phyloP scores from a whole-genome alignment of 2,797 vertebrate species.

The Halcyon badia region DNA sequence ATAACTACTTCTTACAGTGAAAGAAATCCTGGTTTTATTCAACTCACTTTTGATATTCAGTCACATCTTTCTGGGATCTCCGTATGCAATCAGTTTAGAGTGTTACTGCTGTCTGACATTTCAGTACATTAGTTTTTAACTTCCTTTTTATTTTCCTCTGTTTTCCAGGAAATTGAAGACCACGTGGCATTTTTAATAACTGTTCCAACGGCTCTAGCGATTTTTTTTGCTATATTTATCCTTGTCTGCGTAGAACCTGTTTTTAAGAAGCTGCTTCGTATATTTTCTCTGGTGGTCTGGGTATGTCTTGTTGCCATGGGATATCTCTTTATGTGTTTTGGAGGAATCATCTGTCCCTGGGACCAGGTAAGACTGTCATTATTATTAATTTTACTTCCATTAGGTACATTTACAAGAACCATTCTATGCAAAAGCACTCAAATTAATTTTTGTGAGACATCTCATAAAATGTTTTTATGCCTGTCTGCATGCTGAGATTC shows the following conservation, averaged over 20 bases:
- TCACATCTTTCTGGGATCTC: neutral
- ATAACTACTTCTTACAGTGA: neutral
- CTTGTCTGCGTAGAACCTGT: slow-evolving; percentile 96
- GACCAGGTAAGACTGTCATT: slow-evolving; percentile 90
- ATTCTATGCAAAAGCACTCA: neutral
- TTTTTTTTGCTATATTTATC: slow-evolving; percentile 96
- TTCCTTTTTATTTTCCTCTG: slow-evolving; percentile 46
- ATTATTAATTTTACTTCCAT: neutral
- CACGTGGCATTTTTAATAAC: slow-evolving; percentile 97
- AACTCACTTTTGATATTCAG: neutral
- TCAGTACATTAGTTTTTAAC: neutral
- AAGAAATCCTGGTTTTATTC: neutral
- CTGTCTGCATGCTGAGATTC: neutral
- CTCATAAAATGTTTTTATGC: neutral
- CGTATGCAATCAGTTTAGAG: neutral
- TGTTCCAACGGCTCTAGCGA: slow-evolving; percentile 95
- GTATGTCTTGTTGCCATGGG: slow-evolving; percentile 95
- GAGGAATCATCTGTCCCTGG: slow-evolving; percentile 95
- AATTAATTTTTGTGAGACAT: neutral
- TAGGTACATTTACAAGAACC: neutral
- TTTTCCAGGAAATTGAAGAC: slow-evolving; percentile 89
- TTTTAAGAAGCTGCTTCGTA: slow-evolving; percentile 94
- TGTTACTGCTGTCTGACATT: neutral
- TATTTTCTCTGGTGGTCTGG: slow-evolving; percentile 97
- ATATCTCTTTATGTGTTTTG: slow-evolving; percentile 98